Base-by-base conservation (phyloP, 1,140 invertebrate species). In the Drosophila melanica region DNA sequence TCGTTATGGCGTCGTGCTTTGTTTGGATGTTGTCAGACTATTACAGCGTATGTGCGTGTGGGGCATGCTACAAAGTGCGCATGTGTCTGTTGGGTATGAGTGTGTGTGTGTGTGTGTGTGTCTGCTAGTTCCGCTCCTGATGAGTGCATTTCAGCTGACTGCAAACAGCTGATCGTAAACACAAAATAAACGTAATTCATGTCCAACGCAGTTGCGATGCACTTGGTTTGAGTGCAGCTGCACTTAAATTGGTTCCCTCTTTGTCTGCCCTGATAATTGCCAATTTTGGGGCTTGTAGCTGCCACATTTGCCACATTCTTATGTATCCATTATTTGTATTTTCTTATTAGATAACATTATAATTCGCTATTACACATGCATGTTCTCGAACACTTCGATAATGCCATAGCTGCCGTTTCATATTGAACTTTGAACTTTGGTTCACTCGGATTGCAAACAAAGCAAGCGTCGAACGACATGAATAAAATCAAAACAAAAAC, bases 101-200 rank as follows among this genome's bases (percentile, higher is more conserved):
- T 78, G 48, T 20, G 20, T 55, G 50, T 20, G 20, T 55, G 50
- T 35, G 48, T 35, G 62, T 44, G 39, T 35, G 35, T 41, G 55
- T 66, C 39, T 14, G 39, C 12, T 12, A 14, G 20, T 57, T n/a
- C 14, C 12, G 37, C 23, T 41, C 23, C 14, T 39, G 14, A 2
- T 57, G 14, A 2, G 14, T 54, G 35, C 14, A 35, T 16, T 58
- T 51, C 72, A 63, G 72, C 67, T 70, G 67, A 70, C 58, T 63
- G 18, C 39, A 48, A 81, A 77, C 82, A 86, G 84, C 82, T 86
- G 82, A 82, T 75, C 73, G 64, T 82, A 87, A 86, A 78, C 82
- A 81, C 50, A 77, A 72, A 60, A 60, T 51, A 39, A 45, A 39
- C 27, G 8, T 51, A n/a, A 68, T 65, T 66, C 55, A 54, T 87